A percentile compares a stretch with the other conserved stretches of the same genome.
phyloP scores from a whole-genome alignment of 2,797 vertebrate genomes.

The Sebastes dallii region DNA sequence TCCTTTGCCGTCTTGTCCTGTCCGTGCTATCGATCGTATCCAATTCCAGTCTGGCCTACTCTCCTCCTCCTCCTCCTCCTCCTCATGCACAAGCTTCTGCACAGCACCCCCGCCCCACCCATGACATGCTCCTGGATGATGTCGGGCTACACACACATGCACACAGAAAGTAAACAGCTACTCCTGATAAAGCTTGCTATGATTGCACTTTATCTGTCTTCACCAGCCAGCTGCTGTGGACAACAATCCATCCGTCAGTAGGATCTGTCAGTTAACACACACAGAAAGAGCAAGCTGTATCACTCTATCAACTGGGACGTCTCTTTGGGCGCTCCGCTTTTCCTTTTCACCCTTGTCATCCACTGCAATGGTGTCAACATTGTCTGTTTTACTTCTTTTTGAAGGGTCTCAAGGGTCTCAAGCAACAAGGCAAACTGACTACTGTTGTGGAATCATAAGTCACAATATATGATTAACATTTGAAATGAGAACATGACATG shows the following conservation, averaged over 20 bases:
- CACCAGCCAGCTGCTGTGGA: constrained; percentile 14
- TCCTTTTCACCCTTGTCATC: not conserved
- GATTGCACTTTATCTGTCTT: constrained; percentile 23
- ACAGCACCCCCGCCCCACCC: not conserved
- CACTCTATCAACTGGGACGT: not conserved
- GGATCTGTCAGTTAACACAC: constrained; percentile 20
- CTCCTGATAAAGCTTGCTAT: constrained; percentile 6
- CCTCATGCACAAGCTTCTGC: not conserved
- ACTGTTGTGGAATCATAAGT: not conserved
- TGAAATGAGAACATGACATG: not conserved
- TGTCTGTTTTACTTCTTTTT: not conserved
- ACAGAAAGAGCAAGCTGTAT: not conserved
- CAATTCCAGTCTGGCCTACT: constrained; percentile 27
- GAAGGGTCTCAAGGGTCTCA: not conserved
- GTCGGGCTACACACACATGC: constrained; percentile 3
- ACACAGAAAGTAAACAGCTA: constrained; percentile 18
- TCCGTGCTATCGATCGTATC: constrained; percentile 33
- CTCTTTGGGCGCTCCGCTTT: not conserved
- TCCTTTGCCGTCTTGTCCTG: constrained; percentile 20
- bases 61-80: not conserved
- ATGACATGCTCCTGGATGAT: not conserved
- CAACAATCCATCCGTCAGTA: constrained; percentile 19
- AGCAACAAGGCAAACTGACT: not conserved
- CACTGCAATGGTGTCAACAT: not conserved
- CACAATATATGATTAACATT: not conserved